Base-by-base conservation (phyloP, 1,140 invertebrate genomes). In the Tetramorium alpestre region DNA sequence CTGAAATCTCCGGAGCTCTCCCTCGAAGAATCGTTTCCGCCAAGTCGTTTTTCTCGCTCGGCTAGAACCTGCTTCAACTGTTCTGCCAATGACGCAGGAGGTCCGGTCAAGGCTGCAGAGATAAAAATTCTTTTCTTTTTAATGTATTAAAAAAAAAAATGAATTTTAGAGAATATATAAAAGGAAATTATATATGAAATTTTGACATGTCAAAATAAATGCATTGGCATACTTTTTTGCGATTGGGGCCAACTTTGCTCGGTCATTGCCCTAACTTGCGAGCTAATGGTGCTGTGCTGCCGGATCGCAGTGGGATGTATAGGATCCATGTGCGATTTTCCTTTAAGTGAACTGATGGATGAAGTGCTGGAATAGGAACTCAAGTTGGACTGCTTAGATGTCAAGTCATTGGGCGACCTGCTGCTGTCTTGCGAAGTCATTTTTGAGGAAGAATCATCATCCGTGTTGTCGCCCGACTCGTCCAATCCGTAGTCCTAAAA, bases 31-130 rank as follows among this genome's bases (percentile, higher is more conserved):
- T 95, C 94, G 70, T 94, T 93, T 82, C 94, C 94, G 3, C 93
- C 94, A 64, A 96, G 94, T 92, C 97, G 96, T 90, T 97, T 96
- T 93, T 98, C 97, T 88, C 97, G 96, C 93, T 98, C 97, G 60
- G 97, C 97, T 89, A 98, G 94, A 90, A 98, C 97, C 94, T 98
- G 97, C 95, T 98, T 98, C 82, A 98, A 95, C 93, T 98, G 98
- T 93, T 98, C 98, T 1, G 97, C 97, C 72, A 98, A 95, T 64
- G 97, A 98, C 88, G 97, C 96, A 18, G 97, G 96, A 65, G 97
- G 97, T 91, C 97, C 97, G 94, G 90, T 88, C 75, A 94, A 86
- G 70, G 85, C 88, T 92, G 49, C 13, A 10, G 11, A 38, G 1
- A 58, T 33, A 16, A 44, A 65, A 75, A 51, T 69, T 69, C 16